These are phyloP conservation scores for Plectus sambesii DNA, from an alignment of 1,140 invertebrate species.

Conservation along the genomic window DNA sequence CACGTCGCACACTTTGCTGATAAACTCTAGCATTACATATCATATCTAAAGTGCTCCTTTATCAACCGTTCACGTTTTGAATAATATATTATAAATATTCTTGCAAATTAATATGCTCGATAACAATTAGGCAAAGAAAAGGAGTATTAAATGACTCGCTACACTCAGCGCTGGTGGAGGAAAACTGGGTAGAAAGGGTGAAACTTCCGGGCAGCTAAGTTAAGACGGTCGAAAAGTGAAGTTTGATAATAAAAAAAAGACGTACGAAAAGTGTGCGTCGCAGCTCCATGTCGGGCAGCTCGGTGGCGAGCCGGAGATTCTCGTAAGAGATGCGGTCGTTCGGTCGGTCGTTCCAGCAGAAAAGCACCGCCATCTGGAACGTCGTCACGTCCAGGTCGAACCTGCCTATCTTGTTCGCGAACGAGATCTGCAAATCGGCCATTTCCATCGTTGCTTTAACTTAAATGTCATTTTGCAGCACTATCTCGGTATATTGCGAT, in stretches of 20 bases:
- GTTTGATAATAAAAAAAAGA: no score
- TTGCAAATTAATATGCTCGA: no score
- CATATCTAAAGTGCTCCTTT: no score
- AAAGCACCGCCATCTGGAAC: conserved; percentile 99
- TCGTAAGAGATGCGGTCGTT: conserved; percentile 83
- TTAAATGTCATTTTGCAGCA: conserved; percentile 11
- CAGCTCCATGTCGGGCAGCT: conserved; percentile 87
- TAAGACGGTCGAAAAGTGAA: conserved; percentile 12
- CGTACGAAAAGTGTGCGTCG: conserved; percentile 85
- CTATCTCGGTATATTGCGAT: no score
- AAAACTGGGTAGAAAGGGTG: no score
- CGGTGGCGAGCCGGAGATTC: conserved; percentile 84
- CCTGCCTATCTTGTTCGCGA: conserved; percentile 71
- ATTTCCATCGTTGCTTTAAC: conserved; percentile 8
- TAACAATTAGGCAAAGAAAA: no score
- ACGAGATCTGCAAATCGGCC: conserved; percentile 71
- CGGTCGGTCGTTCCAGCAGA: conserved; percentile 83
- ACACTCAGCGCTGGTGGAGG: no score
- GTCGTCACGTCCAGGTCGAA: conserved; percentile 98
- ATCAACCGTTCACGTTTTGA: no score
- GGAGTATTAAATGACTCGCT: no score
- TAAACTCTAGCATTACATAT: no score
- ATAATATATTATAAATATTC: no score
- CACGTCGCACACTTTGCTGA: no score
- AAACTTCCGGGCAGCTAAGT: conserved; percentile 6